Evolutionary conservation across 2,797 vertebrate genomes (phyloP).

Genomic region (Bryconaethiops microstoma): DNA sequence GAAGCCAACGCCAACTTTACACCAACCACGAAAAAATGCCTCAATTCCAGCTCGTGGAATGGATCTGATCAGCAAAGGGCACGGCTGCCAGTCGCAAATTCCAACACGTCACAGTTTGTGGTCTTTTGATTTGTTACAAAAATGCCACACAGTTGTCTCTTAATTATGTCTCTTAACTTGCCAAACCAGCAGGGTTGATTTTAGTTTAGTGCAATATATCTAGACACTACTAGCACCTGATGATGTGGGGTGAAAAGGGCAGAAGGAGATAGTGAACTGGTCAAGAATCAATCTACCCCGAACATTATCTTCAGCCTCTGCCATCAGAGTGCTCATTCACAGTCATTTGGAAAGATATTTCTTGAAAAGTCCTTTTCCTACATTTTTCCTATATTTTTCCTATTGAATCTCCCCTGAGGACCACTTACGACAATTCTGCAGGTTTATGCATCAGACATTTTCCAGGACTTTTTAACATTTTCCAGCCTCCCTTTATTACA

Average conservation of each 20-base stretch:
- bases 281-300: neutral
- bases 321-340: neutral
- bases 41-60: neutral
- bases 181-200: neutral
- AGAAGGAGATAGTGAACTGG: neutral
- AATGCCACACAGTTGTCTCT: neutral
- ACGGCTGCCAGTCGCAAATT: neutral
- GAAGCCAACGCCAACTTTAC: neutral
- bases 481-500: too few species aligned
- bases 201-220: neutral
- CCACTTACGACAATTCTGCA: too few species aligned
- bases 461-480: too few species aligned
- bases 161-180: neutral
- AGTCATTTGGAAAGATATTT: neutral
- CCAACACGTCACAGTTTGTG: neutral
- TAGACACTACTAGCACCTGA: neutral
- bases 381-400: too few species aligned
- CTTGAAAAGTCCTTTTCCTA: too few species aligned
- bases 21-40: neutral
- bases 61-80: slow-evolving; percentile 7
- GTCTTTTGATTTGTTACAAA: slow-evolving; percentile 9
- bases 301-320: neutral
- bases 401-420: too few species aligned
- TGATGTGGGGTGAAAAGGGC: neutral
- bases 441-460: too few species aligned